These are phyloP conservation scores for Zoanthus solanderi DNA, from an alignment of 92 coral and sea anemone species.

Conservation along the genomic window DNA sequence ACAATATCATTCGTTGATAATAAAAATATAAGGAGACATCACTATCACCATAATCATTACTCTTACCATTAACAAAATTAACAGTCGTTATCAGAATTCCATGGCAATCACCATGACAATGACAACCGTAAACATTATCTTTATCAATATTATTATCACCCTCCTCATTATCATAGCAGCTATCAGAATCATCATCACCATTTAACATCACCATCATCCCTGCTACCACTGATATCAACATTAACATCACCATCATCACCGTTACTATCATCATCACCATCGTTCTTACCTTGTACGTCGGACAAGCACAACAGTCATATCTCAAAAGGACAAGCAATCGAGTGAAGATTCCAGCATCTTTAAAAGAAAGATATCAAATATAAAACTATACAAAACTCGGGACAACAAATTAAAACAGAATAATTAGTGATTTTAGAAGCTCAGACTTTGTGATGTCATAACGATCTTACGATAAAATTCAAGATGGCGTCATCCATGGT, in stretches of 20 bases:
- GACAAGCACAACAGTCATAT: slow-evolving; percentile 93
- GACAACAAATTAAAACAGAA: no score
- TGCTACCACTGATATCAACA: neutral
- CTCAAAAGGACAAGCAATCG: slow-evolving; percentile 81
- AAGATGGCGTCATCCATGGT: no score
- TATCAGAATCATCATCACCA: neutral
- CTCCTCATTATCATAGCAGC: neutral
- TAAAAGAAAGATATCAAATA: slow-evolving; percentile 2
- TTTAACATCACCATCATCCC: neutral
- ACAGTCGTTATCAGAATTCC: neutral
- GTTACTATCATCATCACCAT: neutral
- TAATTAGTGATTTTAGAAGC: no score
- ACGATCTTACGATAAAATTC: no score
- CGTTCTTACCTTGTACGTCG: slow-evolving; percentile 84
- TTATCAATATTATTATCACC: neutral
- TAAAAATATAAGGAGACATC: neutral
- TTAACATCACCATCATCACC: neutral
- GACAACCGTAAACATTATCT: neutral
- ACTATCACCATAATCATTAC: neutral
- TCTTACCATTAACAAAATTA: neutral
- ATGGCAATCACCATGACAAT: neutral
- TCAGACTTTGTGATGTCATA: no score
- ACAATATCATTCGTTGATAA: neutral
- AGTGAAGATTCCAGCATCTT: slow-evolving; percentile 81
- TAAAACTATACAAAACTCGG: neutral